Percentiles rank a stretch among this genome's conserved stretches.
Evolutionary conservation across 1,140 invertebrate species (phyloP).

Genomic region (Cecropterus lyciades): DNA sequence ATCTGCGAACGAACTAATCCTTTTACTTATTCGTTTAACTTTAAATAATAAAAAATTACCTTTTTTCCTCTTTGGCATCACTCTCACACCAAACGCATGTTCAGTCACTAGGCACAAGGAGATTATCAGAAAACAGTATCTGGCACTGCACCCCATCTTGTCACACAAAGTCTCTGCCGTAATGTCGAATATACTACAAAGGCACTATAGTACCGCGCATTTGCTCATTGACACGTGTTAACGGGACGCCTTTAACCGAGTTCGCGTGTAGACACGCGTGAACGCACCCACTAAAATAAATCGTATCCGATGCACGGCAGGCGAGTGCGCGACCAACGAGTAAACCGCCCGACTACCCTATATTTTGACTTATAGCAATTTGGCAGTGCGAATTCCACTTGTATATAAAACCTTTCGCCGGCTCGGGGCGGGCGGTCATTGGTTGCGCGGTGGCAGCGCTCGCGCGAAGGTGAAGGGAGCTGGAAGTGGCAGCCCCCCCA

Average conservation of each 20-base stretch:
- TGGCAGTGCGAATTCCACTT: conserved; percentile 79
- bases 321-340: conserved; percentile 55
- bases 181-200: conserved; percentile 51
- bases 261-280: conserved; percentile 50
- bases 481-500: conserved; percentile 67
- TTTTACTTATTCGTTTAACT: conserved; percentile 8
- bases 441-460: conserved; percentile 59
- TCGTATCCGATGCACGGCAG: conserved; percentile 46
- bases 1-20: neutral
- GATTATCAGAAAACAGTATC: conserved; percentile 79
- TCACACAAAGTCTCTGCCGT: conserved; percentile 59
- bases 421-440: conserved; percentile 73
- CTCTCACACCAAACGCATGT: conserved; percentile 75
- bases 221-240: conserved; percentile 53
- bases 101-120: conserved; percentile 80
- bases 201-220: conserved; percentile 67
- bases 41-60: conserved; percentile 58
- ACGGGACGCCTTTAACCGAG: conserved; percentile 46
- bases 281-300: conserved; percentile 43
- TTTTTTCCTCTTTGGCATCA: conserved; percentile 82
- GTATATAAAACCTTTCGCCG: conserved; percentile 85
- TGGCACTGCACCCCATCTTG: conserved; percentile 79
- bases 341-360: conserved; percentile 83
- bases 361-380: conserved; percentile 85
- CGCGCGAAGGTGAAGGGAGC: conserved; percentile 79